Conservation (phyloP, 2,888 invertebrate species). For the Cataglyphis livida region DNA sequence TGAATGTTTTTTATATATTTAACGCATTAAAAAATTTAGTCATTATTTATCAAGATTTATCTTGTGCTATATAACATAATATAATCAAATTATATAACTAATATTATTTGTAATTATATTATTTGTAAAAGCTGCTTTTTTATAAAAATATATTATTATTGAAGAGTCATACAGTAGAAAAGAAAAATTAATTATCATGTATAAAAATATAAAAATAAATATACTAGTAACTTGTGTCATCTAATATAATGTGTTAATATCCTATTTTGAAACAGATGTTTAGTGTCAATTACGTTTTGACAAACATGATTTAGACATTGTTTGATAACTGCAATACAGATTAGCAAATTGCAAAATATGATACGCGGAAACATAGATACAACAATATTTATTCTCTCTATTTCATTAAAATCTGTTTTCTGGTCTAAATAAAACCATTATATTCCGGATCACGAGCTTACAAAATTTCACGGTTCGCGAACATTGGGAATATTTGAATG, state of each 20-base stretch:
- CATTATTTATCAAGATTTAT: not conserved
- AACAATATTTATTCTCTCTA: not conserved
- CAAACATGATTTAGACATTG: not conserved
- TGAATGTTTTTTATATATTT: not conserved
- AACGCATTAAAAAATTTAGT: not conserved
- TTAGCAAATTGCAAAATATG: not conserved
- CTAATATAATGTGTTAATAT: not conserved
- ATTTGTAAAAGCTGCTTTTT: no score
- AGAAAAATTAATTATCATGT: not conserved
- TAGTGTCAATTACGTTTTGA: not conserved
- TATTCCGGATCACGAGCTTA: conserved; percentile 15
- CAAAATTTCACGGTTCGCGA: conserved; percentile 4
- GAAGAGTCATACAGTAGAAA: not conserved
- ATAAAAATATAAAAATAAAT: not conserved
- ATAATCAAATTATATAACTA: not conserved
- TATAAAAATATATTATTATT: not conserved
- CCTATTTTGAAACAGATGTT: not conserved
- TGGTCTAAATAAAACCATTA: conserved; percentile 22
- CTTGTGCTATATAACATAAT: not conserved
- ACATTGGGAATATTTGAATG: conserved; percentile 23
- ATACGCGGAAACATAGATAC: not conserved
- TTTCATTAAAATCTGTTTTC: conserved; percentile 5
- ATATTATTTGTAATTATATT: no score
- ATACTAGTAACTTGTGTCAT: not conserved
- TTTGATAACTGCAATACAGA: not conserved